Percentiles rank a stretch among this genome's conserved stretches.
These are phyloP conservation scores for Lymantria dispar DNA, from an alignment of 2,888 invertebrate species.

Conservation along the genomic window DNA sequence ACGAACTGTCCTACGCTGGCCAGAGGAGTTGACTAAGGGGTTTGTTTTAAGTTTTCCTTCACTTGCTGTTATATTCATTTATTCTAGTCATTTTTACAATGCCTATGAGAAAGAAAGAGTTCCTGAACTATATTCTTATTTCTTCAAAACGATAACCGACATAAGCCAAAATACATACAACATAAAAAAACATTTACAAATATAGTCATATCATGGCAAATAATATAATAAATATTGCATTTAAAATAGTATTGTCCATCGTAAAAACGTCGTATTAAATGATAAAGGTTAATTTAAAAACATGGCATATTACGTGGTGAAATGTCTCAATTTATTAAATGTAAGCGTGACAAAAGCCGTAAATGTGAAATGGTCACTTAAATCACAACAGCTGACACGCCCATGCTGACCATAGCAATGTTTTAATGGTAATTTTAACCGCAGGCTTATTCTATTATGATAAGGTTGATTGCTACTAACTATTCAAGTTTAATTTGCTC, in stretches of 20 bases:
- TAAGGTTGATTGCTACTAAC: too few species aligned
- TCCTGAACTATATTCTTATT: too few species aligned
- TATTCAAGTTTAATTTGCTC: background rate
- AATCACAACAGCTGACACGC: constrained; percentile 63
- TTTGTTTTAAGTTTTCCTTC: too few species aligned
- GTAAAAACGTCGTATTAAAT: constrained; percentile 35
- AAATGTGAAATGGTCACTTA: constrained; percentile 63
- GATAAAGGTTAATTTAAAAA: constrained; percentile 36
- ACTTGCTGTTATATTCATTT: too few species aligned
- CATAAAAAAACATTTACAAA: too few species aligned
- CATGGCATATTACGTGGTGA: constrained; percentile 46
- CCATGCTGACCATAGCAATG: constrained; percentile 52
- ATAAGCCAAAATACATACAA: too few species aligned
- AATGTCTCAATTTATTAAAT: constrained; percentile 69
- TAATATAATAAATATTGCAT: constrained; percentile 2
- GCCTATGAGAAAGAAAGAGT: too few species aligned
- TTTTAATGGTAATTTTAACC: constrained; percentile 55
- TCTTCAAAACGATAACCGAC: too few species aligned
- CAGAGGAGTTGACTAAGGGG: too few species aligned
- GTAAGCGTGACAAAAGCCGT: constrained; percentile 67
- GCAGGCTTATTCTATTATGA: constrained; percentile 43
- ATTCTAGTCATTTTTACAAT: too few species aligned
- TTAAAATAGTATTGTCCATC: constrained; percentile 23
- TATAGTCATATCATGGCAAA: too few species aligned
- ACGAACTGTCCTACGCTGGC: too few species aligned